phyloP scores from a whole-genome alignment of 2,797 vertebrate species.

The Ispidina lecontei region DNA sequence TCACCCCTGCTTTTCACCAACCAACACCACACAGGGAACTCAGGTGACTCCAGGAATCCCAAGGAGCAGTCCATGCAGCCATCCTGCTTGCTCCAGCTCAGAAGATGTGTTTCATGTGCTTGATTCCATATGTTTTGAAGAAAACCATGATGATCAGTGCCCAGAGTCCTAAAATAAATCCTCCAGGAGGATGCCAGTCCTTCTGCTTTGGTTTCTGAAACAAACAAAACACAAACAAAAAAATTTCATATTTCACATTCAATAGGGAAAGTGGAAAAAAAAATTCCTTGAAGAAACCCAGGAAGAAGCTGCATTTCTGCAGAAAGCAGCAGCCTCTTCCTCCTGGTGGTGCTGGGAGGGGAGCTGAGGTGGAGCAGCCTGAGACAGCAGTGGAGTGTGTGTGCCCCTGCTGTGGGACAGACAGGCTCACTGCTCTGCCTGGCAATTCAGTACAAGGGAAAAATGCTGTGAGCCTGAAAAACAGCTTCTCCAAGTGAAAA shows the following conservation, averaged over 20 bases:
- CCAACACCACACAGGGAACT: neutral
- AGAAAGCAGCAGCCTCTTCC: neutral
- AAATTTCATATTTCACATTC: neutral
- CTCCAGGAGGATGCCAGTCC: constrained; percentile 97
- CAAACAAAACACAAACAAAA: neutral
- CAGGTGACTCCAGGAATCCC: neutral
- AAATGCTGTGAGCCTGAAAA: neutral
- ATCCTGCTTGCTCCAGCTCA: constrained; percentile 69
- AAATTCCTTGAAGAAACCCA: neutral
- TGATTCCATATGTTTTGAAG: constrained; percentile 95
- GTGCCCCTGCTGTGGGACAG: accelerated
- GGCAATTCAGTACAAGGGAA: neutral
- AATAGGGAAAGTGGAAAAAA: neutral
- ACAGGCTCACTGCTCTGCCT: neutral
- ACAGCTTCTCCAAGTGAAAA: neutral
- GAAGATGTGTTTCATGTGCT: constrained; percentile 97
- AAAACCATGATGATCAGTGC: constrained; percentile 95
- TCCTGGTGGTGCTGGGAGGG: neutral
- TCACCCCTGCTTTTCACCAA: neutral
- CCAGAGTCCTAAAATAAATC: constrained; percentile 98
- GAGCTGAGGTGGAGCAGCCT: neutral
- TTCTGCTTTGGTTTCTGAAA: constrained; percentile 93
- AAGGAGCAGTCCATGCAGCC: neutral
- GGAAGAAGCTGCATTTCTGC: neutral
- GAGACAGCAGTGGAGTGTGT: neutral